Evolutionary conservation across 2,797 vertebrate species (phyloP), one percentile per base, ranked within the genome.

Genomic region (Cynodonichthys magdalenae): DNA sequence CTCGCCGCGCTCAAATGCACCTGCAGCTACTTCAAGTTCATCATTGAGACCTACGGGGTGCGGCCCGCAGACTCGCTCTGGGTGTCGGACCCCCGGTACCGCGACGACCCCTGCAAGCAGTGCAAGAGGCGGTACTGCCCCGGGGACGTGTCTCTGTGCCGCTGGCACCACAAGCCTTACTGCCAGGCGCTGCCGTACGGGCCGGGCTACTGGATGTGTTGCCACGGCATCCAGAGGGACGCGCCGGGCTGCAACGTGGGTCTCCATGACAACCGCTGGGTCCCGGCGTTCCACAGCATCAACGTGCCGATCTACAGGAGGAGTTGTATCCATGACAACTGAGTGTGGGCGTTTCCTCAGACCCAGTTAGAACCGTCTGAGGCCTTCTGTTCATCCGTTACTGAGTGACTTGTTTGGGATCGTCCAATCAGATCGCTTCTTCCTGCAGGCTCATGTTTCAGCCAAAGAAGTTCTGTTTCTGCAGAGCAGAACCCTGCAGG

Each of bases 201-300:
- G 10, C 98, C 96, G 0, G 96, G 96, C 0, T 97, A 96, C 89
- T 99, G 97, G 98, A 97, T 99, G 96, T 99, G 98, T 79, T 99
- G 97, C 76, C 95, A 94, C 57, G 89, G 93, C 1, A 84, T 93
- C 36, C 95, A 91, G 89, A 95, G 95, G 81, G 96, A 95, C 68
- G 84, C 96, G 11, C 95, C 95, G 0, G 97, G 97, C 67, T 99
- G 98, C 71, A 97, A 95, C 53, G 74, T 98, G 18, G 97, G 96
- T n/a, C 96, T 99, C 55, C 97, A 99, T 1, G 97, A 99, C 94
- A 99, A 99, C 92, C 95, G 94, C 31, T 99, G 97, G 98, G 96
- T 98, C 36, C 96, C 95, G 0, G 92, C 93, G 6, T 96, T 95
- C 85, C 95, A 97, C 90, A 96, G 94, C 93, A 95, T 96, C 77